Conservation (phyloP, 2,797 vertebrate species). For the Chrosomus eos region DNA sequence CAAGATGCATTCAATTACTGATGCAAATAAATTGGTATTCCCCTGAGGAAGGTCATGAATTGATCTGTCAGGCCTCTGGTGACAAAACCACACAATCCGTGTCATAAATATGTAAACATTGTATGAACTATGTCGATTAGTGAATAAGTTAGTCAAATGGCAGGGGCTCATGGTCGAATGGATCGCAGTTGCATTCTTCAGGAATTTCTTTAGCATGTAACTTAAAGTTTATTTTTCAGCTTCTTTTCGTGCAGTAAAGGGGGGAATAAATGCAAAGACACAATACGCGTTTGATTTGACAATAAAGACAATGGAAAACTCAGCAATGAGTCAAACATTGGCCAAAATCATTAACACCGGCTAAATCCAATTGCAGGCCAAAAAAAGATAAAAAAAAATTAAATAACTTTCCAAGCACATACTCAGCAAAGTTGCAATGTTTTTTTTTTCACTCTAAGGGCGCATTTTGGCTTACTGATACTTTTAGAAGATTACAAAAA, state of each 20-base stretch:
- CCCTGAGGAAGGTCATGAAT: slow-evolving; percentile 60
- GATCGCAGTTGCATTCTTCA: slow-evolving; percentile 70
- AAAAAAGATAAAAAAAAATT: background rate
- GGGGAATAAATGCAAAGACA: background rate
- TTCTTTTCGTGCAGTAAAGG: slow-evolving; percentile 61
- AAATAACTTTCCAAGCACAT: background rate
- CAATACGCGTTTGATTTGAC: background rate
- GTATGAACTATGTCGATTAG: slow-evolving; percentile 70
- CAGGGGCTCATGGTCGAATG: slow-evolving; percentile 64
- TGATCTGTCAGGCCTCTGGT: slow-evolving; percentile 69
- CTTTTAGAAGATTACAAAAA: background rate
- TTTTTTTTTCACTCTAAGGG: background rate
- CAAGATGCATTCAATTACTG: slow-evolving; percentile 44
- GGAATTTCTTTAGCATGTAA: slow-evolving; percentile 62
- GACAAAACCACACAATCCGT: slow-evolving; percentile 70
- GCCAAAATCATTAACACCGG: background rate
- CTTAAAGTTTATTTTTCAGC: slow-evolving; percentile 68
- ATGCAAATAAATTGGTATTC: slow-evolving; percentile 45
- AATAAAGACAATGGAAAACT: background rate
- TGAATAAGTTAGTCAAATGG: slow-evolving; percentile 72
- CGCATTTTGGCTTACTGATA: background rate
- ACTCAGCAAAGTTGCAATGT: background rate
- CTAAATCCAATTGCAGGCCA: background rate
- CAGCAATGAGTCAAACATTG: background rate
- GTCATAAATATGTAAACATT: slow-evolving; percentile 73